Evolutionary conservation across 2,113 vertebrate genomes (phyloP), one percentile per base, ranked within the genome.

Genomic region (Phalacrocorax aristotelis): DNA sequence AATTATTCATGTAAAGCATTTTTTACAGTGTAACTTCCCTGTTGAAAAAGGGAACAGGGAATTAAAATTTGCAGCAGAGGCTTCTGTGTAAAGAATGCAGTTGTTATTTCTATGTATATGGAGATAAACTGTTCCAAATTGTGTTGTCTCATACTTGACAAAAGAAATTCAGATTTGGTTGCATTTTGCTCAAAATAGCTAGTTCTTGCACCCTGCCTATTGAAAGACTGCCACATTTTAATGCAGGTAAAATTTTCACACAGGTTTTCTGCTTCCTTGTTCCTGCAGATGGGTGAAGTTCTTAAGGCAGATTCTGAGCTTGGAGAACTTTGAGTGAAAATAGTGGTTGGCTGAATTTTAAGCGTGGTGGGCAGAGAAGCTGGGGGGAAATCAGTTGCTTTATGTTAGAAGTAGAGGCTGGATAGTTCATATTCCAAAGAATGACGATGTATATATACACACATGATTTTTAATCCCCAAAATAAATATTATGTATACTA

Each of bases 261-360:
- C 18, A n/a, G 38, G 6, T 74, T 51, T 83, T 54, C 36, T 82
- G 23, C 66, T 87, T 85, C 26, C 23, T 71, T 1, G 0, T n/a
- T 71, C 20, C 25, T 25, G 29, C 26, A 61, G 22, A 9, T 7
- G 10, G 27, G 11, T 46, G 18, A 68, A 71, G n/a, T 51, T 87
- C 6, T 87, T 55, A 4, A 40, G 36, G 52, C 11, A 21, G 23
- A 30, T 58, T 89, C 25, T 64, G 75, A 75, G 44, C 55, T 60
- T 80, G 34, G 58, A 40, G n/a, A 91, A 44, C 52, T 79, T 79
- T 84, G 2, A 20, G 15, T 16, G n/a, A 13, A 58, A 75, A 22
- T 17, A 51, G 9, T 7, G 25, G 3, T 26, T 60, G 42, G 18
- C 10, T 1, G 5, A 81, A 19, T 66, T 44, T 0, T 3, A 40